Evolutionary conservation across 1,140 invertebrate genomes (phyloP).

Genomic region (Papilio polytes): DNA sequence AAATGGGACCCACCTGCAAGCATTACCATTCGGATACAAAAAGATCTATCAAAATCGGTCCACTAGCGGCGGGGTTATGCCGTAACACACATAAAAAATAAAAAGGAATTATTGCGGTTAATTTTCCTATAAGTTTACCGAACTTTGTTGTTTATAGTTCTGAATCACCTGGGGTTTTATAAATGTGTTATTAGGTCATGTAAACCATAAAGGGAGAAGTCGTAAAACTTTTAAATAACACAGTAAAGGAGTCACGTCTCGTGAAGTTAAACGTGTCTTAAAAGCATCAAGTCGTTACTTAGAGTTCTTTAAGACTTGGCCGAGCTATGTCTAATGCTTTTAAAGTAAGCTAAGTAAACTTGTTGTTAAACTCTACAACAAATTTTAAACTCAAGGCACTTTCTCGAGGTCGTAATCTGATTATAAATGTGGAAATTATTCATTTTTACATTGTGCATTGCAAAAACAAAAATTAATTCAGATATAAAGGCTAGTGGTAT

Average conservation of each 20-base stretch:
- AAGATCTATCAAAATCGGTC: too few species aligned
- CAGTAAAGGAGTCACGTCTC: slow-evolving; percentile 2
- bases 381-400: background rate
- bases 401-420: background rate
- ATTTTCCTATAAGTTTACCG: too few species aligned
- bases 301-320: slow-evolving; percentile 11
- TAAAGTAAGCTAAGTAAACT: background rate
- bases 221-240: slow-evolving; percentile 15
- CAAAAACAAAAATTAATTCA: background rate
- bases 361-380: background rate
- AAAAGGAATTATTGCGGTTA: too few species aligned
- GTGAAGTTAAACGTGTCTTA: slow-evolving; percentile 19
- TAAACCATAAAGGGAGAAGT: background rate
- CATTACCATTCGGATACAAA: too few species aligned
- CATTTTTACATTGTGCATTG: background rate
- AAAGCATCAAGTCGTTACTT: slow-evolving; percentile 23
- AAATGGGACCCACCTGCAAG: too few species aligned
- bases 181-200: slow-evolving; percentile 8
- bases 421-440: too few species aligned
- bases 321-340: slow-evolving; percentile 18
- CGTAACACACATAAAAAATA: too few species aligned
- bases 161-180: background rate
- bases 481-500: background rate
- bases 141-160: background rate
- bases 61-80: too few species aligned